These are phyloP conservation scores for Mythimna lalbum DNA, from an alignment of 2,888 invertebrate species.

Conservation along the genomic window DNA sequence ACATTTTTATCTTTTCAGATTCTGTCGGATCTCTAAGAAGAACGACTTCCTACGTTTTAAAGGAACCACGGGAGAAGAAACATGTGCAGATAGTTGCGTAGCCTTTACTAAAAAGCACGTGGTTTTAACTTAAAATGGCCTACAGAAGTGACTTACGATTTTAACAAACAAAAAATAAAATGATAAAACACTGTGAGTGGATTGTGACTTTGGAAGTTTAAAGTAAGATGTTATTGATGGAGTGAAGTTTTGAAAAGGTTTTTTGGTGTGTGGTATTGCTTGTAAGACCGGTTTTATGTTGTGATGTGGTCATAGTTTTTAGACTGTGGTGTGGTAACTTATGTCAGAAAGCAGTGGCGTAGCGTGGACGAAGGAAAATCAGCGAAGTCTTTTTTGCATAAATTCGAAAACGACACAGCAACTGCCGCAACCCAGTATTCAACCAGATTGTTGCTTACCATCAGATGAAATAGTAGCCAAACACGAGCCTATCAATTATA, in stretches of 20 bases:
- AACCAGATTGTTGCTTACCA: too few relatives aligned
- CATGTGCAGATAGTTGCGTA: conserved; percentile 87
- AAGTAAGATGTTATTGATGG: conserved; percentile 13
- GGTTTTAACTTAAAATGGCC: conserved; percentile 29
- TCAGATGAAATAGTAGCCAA: too few relatives aligned
- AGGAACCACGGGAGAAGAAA: conserved; percentile 85
- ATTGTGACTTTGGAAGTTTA: conserved; percentile 1
- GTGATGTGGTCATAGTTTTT: background rate
- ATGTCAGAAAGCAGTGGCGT: too few relatives aligned
- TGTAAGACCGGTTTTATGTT: conserved; percentile 20
- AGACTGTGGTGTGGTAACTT: background rate
- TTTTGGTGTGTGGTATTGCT: conserved; percentile 24
- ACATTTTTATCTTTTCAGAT: conserved; percentile 67
- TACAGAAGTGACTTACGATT: conserved; percentile 17
- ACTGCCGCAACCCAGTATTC: too few relatives aligned
- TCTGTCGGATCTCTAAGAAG: conserved; percentile 81
- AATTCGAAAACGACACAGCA: too few relatives aligned
- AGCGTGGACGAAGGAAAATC: too few relatives aligned
- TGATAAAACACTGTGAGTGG: conserved; percentile 16
- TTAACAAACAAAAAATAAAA: background rate
- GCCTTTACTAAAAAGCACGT: conserved; percentile 33
- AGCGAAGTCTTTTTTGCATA: too few relatives aligned
- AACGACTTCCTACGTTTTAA: conserved; percentile 85
- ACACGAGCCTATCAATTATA: too few relatives aligned
- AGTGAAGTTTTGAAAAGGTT: conserved; percentile 23